A percentile compares a stretch with the other conserved stretches of the same genome.
Evolutionary conservation across 2,113 vertebrate species (phyloP).

Genomic region (Daubentonia madagascariensis): DNA sequence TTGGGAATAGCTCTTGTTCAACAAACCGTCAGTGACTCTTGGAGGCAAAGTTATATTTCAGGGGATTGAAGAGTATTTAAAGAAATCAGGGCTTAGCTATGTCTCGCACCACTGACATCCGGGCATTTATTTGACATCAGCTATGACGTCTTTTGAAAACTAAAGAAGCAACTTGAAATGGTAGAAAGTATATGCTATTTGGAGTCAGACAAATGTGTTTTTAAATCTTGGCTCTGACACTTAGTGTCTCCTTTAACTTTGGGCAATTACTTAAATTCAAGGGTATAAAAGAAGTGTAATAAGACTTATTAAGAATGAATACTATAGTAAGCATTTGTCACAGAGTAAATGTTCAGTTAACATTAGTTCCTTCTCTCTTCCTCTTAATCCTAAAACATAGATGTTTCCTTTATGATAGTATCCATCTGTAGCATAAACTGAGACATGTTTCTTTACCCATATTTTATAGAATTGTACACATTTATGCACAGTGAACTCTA

Average conservation of each 20-base stretch:
- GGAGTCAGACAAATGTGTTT: not conserved
- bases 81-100: not conserved
- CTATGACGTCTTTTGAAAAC: not conserved
- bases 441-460: not conserved
- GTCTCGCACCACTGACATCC: not conserved
- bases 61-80: not conserved
- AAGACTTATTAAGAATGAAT: not conserved
- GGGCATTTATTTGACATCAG: not conserved
- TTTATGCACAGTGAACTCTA: not conserved
- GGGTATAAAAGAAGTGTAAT: not conserved
- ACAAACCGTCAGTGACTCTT: not conserved
- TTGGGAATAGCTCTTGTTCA: not conserved
- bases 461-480: not conserved
- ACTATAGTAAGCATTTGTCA: not conserved
- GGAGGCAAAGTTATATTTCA: not conserved
- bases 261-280: not conserved
- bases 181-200: not conserved
- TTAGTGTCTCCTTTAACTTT: not conserved
- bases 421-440: not conserved
- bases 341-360: not conserved
- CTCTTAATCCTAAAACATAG: not conserved
- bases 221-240: not conserved
- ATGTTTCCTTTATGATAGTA: not conserved
- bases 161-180: not conserved
- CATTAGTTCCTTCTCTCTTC: not conserved